Evolutionary conservation across 1,140 invertebrate species (phyloP), one percentile per base, ranked within the genome.

Genomic region (Eurytemora carolleeae): DNA sequence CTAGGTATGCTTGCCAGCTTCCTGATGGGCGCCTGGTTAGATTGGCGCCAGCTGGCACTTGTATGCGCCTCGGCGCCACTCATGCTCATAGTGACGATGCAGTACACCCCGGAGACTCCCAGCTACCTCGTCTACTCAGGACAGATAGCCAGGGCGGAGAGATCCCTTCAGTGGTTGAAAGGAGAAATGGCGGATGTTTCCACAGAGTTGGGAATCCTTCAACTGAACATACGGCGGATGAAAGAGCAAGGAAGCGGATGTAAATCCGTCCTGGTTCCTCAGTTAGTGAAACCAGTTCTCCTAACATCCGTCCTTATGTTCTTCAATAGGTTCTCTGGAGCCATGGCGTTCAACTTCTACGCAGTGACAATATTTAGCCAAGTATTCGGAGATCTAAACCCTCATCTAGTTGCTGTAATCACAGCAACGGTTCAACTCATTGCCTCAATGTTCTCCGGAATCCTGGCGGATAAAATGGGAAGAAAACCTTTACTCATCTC

Each of bases 231-330:
- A 2, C 66, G 78, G 25, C 61, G 65, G 19, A 69, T 68, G 17
- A 73, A 63, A 17, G 68, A 65, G 68, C 58, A 57, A 55, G 63
- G 64, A n/a, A 58, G 59, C 3, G 63, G 64, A 26, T 68, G 64
- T 53, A 65, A 57, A 63, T 65, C 53, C 65, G 58, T 64, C 53
- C 61, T 18, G 64, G 77, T 76, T 63, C 52, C 60, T 22, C 53
- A 66, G 21, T 57, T 69, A n/a, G 52, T 66, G 19, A 77, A 80
- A 64, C 85, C 84, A 3, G 80, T 85, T 12, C 72, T 85, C 56
- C 85, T 86, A 58, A 85, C 84, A 1, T 86, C 84, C 70, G 84
- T 83, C 0, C 72, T 87, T 54, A 87, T 87, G 84, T 82, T 87
- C 71, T 87, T 88, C 71, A 84, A 86, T 67, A 58, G 60, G 20